Evolutionary conservation across 2,888 invertebrate species (phyloP), one percentile per base, ranked within the genome.

Genomic region (Gastrophysa polygoni): DNA sequence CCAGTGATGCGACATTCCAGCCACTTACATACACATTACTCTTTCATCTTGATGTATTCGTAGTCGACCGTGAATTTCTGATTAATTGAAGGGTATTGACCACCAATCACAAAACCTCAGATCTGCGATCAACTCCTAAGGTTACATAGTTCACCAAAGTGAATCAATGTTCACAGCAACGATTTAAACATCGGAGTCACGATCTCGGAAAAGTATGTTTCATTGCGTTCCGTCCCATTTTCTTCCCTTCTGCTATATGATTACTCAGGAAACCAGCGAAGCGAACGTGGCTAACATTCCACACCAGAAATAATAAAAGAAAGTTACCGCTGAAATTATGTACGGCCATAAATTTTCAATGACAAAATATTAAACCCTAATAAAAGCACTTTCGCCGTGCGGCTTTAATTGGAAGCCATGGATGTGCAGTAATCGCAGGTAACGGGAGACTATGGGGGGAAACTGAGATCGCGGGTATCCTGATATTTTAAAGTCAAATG

Each of bases 401-500:
- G 62, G 61, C 46, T 61, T 65, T 71, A 71, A 72, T 72, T 70
- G 71, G 66, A 66, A 63, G 61, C 47, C 38, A 46, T 46, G 49
- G 48, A 47, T 54, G 62, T 61, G 64, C 60, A 54, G 59, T 64
- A 68, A 68, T 56, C 54, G 59, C 46, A 68, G 64, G 68, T 69
- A 68, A 71, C 68, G 67, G 68, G 62, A 67, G 66, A 66, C 71
- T 68, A 71, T 69, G 73, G 70, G 75, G 74, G 75, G 75, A 77
- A 73, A 70, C 65, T 62, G 72, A 75, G 74, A 78, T 79, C 69
- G 73, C 71, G 75, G 75, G 75, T 75, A 77, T 73, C 70, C 66
- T 62, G 72, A 76, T 74, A 78, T 79, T 79, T 79, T 76, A 78
- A 80, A 80, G 77, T 80, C 79, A 78, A 80, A 79, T 78, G 73